These are phyloP conservation scores for Anorthoa munda DNA, from an alignment of 2,888 invertebrate species.

Conservation along the genomic window DNA sequence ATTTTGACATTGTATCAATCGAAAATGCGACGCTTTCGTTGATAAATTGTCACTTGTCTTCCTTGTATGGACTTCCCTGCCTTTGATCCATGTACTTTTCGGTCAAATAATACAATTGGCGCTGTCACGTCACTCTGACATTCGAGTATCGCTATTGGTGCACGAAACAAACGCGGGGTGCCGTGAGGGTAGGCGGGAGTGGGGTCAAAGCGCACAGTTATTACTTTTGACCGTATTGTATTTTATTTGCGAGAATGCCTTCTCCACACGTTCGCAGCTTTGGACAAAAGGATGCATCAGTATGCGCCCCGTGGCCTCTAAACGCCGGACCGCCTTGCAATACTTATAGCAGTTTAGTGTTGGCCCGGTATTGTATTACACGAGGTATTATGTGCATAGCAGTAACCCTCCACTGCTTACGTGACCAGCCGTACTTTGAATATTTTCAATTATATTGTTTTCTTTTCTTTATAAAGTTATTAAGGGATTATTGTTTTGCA, in stretches of 20 bases:
- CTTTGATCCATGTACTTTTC: too few relatives aligned
- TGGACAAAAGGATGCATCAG: constrained; percentile 72
- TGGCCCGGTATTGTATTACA: constrained; percentile 86
- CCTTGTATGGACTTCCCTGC: too few relatives aligned
- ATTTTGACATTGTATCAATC: too few relatives aligned
- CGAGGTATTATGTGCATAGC: constrained; percentile 78
- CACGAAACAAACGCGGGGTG: too few relatives aligned
- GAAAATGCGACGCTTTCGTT: too few relatives aligned
- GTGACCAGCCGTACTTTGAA: constrained; percentile 74
- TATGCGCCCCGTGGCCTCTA: constrained; percentile 80
- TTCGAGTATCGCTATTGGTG: too few relatives aligned
- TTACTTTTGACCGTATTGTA: too few relatives aligned
- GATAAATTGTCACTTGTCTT: too few relatives aligned
- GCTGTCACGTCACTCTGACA: too few relatives aligned
- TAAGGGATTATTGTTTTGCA: constrained; percentile 21
- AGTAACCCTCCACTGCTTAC: constrained; percentile 65
- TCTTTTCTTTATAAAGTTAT: constrained; percentile 47
- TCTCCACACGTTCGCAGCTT: constrained; percentile 60
- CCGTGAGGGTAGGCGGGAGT: too few relatives aligned
- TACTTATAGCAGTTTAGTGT: constrained; percentile 89
- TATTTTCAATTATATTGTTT: constrained; percentile 65
- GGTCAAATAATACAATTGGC: too few relatives aligned
- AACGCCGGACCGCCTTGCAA: constrained; percentile 87
- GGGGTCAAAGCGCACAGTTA: too few relatives aligned
- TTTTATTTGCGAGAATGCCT: constrained; percentile 28